Base-by-base conservation (phyloP, 2,888 invertebrate genomes). In the Heliconius erato region DNA sequence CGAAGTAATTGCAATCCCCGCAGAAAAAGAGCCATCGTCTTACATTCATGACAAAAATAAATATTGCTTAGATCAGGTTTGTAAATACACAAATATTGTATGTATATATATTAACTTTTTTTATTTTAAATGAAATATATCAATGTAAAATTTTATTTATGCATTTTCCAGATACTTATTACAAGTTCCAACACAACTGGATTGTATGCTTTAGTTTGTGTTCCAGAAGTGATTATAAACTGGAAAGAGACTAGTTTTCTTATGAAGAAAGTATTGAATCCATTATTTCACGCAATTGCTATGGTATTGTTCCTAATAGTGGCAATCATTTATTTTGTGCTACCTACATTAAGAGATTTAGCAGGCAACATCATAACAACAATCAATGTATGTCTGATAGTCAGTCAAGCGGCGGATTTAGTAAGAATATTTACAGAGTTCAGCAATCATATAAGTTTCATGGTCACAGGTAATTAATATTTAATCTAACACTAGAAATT, bases 331-430 rank as follows among this genome's bases (percentile, higher is more conserved):
- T 98, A 98, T 90, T 98, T 98, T 92, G 97, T 98, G 67, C 93
- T 98, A 89, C 98, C 98, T 23, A 98, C 98, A 79, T 93, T 98
- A 81, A 95, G 98, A 89, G 98, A 98, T 94, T 96, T 98, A 78
- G 97, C 98, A 63, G 98, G 98, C 4, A 98, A 98, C 91, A 98
- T 98, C 85, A 97, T 98, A 83, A 98, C 98, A 2, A 98, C 98
- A 74, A 97, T 98, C 89, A 97, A 97, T 82, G 90, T 98, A 71
- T 98, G 98, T 89, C 94, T 98, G 86, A 97, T 98, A 88, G 94
- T 97, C 9, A 97, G 97, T 86, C 98, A 98, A 92, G 97, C 97
- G 12, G 98, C 98, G 14, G 97, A 98, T 90, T 96, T 98, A 84
- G 98, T 98, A 26, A 96, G 97, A 87, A 97, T 98, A 90, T 97